These are phyloP conservation scores for Apotomis betuletana DNA, from an alignment of 2,888 invertebrate species.

Conservation along the genomic window DNA sequence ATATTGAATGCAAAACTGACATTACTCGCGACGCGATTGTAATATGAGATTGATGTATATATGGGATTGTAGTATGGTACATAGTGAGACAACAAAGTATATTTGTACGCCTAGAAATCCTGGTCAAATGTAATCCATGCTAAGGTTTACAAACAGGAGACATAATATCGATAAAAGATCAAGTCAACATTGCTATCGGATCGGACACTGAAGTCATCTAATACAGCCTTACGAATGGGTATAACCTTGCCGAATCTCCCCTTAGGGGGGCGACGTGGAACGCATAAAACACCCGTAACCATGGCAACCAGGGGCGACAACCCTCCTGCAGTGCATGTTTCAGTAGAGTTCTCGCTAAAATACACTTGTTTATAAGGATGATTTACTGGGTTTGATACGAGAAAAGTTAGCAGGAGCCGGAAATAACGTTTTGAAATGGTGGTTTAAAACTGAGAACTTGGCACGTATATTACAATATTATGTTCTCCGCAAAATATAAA, in stretches of 20 bases:
- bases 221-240: slow-evolving; percentile 46
- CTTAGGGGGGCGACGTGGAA: slow-evolving; percentile 62
- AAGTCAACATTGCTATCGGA: slow-evolving; percentile 28
- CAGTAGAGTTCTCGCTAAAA: slow-evolving; percentile 44
- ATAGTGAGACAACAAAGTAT: too few relatives aligned
- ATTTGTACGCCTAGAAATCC: too few relatives aligned
- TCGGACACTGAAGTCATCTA: slow-evolving; percentile 23
- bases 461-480: too few relatives aligned
- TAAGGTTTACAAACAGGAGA: slow-evolving; percentile 9
- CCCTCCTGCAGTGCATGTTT: slow-evolving; percentile 57
- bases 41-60: too few relatives aligned
- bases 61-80: too few relatives aligned
- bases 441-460: neutral
- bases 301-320: slow-evolving; percentile 76
- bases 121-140: neutral
- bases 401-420: slow-evolving; percentile 7
- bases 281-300: slow-evolving; percentile 73
- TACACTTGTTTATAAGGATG: slow-evolving; percentile 25
- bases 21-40: neutral
- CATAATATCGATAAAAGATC: slow-evolving; percentile 27
- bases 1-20: neutral
- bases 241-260: slow-evolving; percentile 61
- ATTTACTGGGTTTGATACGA: slow-evolving; percentile 18
- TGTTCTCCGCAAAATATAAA: neutral
- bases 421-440: neutral